Base-by-base conservation (phyloP, 2,797 vertebrate genomes). In the Columba guinea region DNA sequence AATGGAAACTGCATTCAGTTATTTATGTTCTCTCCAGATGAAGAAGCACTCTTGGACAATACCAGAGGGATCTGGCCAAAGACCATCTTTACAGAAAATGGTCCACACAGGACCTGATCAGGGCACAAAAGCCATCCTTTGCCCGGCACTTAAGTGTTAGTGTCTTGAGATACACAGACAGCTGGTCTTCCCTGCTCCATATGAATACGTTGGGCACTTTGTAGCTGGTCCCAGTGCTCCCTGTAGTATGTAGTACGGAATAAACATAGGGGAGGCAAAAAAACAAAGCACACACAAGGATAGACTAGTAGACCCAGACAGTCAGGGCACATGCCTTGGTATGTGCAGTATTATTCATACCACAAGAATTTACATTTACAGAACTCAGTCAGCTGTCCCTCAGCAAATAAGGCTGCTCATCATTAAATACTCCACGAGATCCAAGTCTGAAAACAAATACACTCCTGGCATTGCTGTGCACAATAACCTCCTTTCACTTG, bases 241-340 rank as follows among this genome's bases (percentile, higher is more conserved):
- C 18, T 39, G 46, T 28, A 30, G 39, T 51, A 8, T 21, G 14
- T 15, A 49, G 11, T 48, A 44, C 1, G 0, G 58, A 65, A 65
- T 5, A 59, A 59, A n/a, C 1, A 1, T 0, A 37, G 20, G 0
- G 0, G 4, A 52, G 26, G 7, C 3, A 15, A 7, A 12, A 46
- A 32, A 9, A 5, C 48, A 49, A 49, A 49, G 23, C 23, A 49
- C 48, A 49, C 48, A 11, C 48, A 24, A 52, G 14, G 10, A 48
- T 20, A 82, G 20, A 48, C 1, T 13, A 59, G 34, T 16, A 59
- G 17, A 79, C 4, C 7, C 37, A 52, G 10, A 19, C 3, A 73
- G 24, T 11, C 24, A 39, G 19, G 15, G 7, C 10, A 49, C 0
- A 1, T 5, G 2, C 44, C 44, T 60, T 14, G 20, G 7, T 9